A percentile compares a stretch with the other conserved stretches of the same genome.
Evolutionary conservation across 2,888 invertebrate genomes (phyloP).

Genomic region (Drosophila paranaensis): DNA sequence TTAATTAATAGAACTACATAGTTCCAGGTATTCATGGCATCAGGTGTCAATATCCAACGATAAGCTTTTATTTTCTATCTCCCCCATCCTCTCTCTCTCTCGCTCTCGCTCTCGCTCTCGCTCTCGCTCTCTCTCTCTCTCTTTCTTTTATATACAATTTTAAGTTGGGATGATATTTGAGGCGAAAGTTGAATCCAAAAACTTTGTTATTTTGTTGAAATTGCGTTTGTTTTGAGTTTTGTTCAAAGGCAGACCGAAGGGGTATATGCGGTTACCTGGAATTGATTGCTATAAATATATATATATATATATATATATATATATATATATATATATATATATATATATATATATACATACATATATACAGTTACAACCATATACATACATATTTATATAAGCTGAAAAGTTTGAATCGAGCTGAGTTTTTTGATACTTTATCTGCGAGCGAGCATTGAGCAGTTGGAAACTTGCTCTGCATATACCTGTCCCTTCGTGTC

Average conservation of each 20-base stretch:
- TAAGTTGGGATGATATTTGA: background rate
- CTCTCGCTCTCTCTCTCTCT: background rate
- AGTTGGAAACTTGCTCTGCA: background rate
- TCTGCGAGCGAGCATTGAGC: background rate
- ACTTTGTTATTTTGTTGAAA: background rate
- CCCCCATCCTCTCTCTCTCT: background rate
- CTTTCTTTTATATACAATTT: background rate
- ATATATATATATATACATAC: background rate
- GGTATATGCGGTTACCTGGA: background rate
- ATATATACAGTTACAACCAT: background rate
- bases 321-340: background rate
- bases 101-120: no score
- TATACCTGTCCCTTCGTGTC: background rate
- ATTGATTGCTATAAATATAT: background rate
- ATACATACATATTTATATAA: background rate
- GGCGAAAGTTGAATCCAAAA: background rate
- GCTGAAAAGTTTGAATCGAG: no score
- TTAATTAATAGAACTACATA: background rate
- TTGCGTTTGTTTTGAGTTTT: background rate
- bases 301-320: background rate
- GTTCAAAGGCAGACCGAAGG: background rate
- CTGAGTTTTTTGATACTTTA: no score
- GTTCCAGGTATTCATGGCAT: background rate
- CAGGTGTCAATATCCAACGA: constrained; percentile 2
- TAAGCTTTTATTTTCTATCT: background rate